Base-by-base conservation (phyloP, 2,888 invertebrate species). In the Tortricodes alternella region DNA sequence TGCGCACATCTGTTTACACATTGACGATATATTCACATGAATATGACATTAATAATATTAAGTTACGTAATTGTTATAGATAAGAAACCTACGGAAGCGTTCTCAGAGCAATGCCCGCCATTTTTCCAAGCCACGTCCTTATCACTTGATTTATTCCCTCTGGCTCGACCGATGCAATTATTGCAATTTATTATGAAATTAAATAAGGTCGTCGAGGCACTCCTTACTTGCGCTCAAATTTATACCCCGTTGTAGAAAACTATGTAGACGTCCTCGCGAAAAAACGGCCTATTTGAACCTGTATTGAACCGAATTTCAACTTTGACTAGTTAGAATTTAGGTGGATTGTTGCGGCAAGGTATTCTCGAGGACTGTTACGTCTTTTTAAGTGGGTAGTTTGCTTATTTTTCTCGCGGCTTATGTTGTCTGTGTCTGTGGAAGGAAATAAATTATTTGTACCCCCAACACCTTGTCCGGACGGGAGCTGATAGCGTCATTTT, bases 141-240 rank as follows among this genome's bases (percentile, higher is more conserved):
- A 66, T 66, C 80, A 71, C 73, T 76, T 83, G 85, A 87, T 87
- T 87, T 85, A 87, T 84, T 76, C 70, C 67, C 71, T 70, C 69
- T 69, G 72, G 67, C 76, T 70, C 74, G 70, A 70, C 79, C 86
- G 86, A 89, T 85, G 89, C 83, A 89, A 89, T 89, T 86, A 89
- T 86, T 84, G 83, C 87, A 87, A 89, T 89, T 89, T 89, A 89
- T 86, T 84, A 84, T 83, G 80, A 89, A 88, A 87, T 89, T 89
- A 89, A 86, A 88, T 88, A 85, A 85, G 79, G 81, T 78, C 79
- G 82, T 78, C 80, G 76, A 80, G 75, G 73, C 78, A 71, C 71
- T 76, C 79, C 80, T 60, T 61, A 52, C 68, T 64, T 59, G 60
- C 63, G 70, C 74, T 65, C 65, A 67, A 80, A 88, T 86, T 83